A percentile compares a stretch with the other conserved stretches of the same genome.
These are phyloP conservation scores for Trogon surrucura DNA, from an alignment of 2,113 vertebrate species.

Conservation along the genomic window DNA sequence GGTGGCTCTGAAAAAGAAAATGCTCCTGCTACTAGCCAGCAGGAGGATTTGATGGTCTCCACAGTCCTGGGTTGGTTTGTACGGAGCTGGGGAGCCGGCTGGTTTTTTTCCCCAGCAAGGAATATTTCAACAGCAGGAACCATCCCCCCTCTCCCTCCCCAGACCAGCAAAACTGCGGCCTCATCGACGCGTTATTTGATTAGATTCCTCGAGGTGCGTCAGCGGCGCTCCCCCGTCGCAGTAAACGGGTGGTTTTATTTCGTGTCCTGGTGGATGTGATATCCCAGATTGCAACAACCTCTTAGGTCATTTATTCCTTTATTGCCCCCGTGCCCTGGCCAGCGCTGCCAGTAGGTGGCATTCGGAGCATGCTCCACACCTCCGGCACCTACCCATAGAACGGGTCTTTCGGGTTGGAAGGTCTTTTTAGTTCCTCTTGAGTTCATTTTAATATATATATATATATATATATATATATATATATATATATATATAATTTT, in stretches of 20 bases:
- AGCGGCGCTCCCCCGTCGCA: accelerated
- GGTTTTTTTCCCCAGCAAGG: not conserved
- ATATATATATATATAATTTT: no score
- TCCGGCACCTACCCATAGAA: no score
- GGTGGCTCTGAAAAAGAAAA: not conserved
- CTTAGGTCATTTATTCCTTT: accelerated
- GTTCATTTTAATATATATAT: not conserved
- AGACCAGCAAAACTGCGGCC: accelerated
- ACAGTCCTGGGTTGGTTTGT: no score
- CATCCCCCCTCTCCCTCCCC: not conserved
- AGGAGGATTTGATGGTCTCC: accelerated
- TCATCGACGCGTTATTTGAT: accelerated
- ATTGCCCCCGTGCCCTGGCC: accelerated
- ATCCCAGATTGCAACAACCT: accelerated
- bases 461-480: no score
- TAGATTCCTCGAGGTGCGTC: not conserved
- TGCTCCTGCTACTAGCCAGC: not conserved
- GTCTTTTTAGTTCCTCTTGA: not conserved
- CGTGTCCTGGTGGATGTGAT: accelerated
- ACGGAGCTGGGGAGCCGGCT: accelerated
- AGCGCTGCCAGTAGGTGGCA: not conserved
- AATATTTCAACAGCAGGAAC: accelerated
- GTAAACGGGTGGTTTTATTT: accelerated
- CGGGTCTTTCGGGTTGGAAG: not conserved
- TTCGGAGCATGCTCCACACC: accelerated